Evolutionary conservation across 2,888 invertebrate species (phyloP).

Genomic region (Aporophyla lueneburgensis): DNA sequence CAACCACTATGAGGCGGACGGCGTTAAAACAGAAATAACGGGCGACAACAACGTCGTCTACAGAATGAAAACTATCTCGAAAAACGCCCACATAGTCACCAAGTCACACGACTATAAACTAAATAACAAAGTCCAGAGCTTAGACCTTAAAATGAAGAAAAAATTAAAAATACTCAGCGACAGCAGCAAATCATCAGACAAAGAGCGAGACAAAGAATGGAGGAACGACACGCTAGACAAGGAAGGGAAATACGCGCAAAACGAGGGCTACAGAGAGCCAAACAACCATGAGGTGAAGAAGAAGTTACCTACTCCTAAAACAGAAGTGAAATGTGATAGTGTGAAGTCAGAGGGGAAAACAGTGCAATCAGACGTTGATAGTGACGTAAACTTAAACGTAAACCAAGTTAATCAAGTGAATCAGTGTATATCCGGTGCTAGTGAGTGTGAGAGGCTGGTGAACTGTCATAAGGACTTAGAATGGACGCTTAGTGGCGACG

Average conservation of each 20-base stretch:
- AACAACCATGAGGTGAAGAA: slow-evolving; percentile 87
- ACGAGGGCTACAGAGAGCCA: slow-evolving; percentile 89
- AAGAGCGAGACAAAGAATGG: slow-evolving; percentile 90
- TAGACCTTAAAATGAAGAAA: slow-evolving; percentile 86
- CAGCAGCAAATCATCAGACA: slow-evolving; percentile 76
- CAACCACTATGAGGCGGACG: slow-evolving; percentile 84
- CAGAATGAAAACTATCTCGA: slow-evolving; percentile 88
- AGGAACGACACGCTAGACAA: slow-evolving; percentile 90
- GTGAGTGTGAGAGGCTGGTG: slow-evolving; percentile 84
- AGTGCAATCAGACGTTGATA: slow-evolving; percentile 82
- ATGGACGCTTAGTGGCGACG: slow-evolving; percentile 85
- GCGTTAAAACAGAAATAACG: slow-evolving; percentile 85
- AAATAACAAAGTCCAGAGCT: slow-evolving; percentile 82
- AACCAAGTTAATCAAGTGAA: slow-evolving; percentile 37
- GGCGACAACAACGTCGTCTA: slow-evolving; percentile 86
- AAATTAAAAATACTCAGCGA: slow-evolving; percentile 84
- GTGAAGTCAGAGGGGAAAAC: slow-evolving; percentile 80
- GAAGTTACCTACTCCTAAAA: slow-evolving; percentile 85
- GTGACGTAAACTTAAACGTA: slow-evolving; percentile 64
- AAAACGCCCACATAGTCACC: slow-evolving; percentile 88
- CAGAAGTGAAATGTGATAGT: slow-evolving; percentile 86
- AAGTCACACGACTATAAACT: slow-evolving; percentile 86
- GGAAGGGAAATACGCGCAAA: slow-evolving; percentile 89
- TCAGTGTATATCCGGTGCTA: slow-evolving; percentile 80
- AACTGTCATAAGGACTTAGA: slow-evolving; percentile 83